A percentile compares a stretch with the other conserved stretches of the same genome.
Conservation (phyloP, 2,113 vertebrate genomes). For the Scomber japonicus region DNA sequence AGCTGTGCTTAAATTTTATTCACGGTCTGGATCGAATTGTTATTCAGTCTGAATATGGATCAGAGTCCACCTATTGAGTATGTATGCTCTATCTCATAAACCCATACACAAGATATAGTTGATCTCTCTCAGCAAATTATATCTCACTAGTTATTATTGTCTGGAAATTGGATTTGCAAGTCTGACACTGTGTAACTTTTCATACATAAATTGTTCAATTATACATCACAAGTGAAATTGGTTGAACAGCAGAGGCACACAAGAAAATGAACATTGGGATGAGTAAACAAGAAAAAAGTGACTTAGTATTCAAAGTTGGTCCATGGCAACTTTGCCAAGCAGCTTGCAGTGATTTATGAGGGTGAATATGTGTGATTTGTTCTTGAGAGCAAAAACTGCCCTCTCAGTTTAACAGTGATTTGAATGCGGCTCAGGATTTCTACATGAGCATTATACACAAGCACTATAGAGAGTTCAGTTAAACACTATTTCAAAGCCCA, state of each 20-base stretch:
- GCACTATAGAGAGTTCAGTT: conserved; percentile 39
- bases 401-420: conserved; percentile 51
- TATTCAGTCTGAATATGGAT: too few relatives aligned
- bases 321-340: conserved; percentile 22
- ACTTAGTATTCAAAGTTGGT: conserved; percentile 64
- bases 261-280: conserved; percentile 48
- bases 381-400: conserved; percentile 45
- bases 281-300: conserved; percentile 55
- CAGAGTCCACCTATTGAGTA: too few relatives aligned
- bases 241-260: conserved; percentile 26
- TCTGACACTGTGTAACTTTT: conserved; percentile 50
- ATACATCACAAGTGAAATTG: conserved; percentile 46
- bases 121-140: conserved; percentile 33
- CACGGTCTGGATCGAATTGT: too few relatives aligned
- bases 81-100: too few relatives aligned
- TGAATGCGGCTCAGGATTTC: conserved; percentile 47
- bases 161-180: conserved; percentile 49
- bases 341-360: conserved; percentile 64
- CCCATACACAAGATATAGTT: conserved; percentile 14
- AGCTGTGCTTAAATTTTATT: too few relatives aligned
- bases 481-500: conserved; percentile 64
- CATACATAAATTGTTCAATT: conserved; percentile 54
- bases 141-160: conserved; percentile 42
- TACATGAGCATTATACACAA: conserved; percentile 4
- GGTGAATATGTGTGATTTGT: conserved; percentile 63